Evolutionary conservation across 2,888 invertebrate genomes (phyloP), one percentile per base, ranked within the genome.

Genomic region (Eilema griseolum): DNA sequence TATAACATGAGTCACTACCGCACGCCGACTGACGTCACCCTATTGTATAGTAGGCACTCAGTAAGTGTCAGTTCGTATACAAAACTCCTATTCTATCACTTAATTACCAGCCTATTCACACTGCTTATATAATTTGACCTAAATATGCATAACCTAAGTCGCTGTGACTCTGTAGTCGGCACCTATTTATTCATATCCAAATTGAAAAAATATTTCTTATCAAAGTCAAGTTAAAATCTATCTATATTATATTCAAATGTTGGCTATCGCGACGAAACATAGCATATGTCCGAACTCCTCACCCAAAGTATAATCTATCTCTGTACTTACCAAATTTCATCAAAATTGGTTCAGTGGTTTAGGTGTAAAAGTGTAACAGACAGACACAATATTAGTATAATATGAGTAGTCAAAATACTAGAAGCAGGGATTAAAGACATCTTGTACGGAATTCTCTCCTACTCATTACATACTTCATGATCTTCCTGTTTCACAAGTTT

Each of bases 21-120:
- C 81, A 74, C 75, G 75, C 71, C 75, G 62, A 66, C 63, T 84
- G 82, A 83, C 81, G 80, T 77, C 79, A 81, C 23, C 11, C 82
- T 67, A 81, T 83, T 83, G 81, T 81, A 66, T 66, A 72, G 52
- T 56, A 70, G 68, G 59, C 65, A 61, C 52, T 62, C 66, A 66
- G 65, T 31, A 59, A 71, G 74, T 82, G 81, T 83, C 80, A 84
- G 78, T 79, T 73, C 59, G 68, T 31, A 75, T 68, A 77, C 77
- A 85, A 85, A 80, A 82, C 63, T 66, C 66, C 74, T 52, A 75
- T 81, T 81, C 74, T 77, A 70, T 76, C 74, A 79, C 70, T 76
- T 82, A 80, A 84, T 80, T 82, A 80, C 74, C 68, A 56, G 68
- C 73, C 74, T 80, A 79, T 83, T 75, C 72, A 71, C 77, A 78